phyloP scores from a whole-genome alignment of 1,140 invertebrate species.

The Megathymus violae region DNA sequence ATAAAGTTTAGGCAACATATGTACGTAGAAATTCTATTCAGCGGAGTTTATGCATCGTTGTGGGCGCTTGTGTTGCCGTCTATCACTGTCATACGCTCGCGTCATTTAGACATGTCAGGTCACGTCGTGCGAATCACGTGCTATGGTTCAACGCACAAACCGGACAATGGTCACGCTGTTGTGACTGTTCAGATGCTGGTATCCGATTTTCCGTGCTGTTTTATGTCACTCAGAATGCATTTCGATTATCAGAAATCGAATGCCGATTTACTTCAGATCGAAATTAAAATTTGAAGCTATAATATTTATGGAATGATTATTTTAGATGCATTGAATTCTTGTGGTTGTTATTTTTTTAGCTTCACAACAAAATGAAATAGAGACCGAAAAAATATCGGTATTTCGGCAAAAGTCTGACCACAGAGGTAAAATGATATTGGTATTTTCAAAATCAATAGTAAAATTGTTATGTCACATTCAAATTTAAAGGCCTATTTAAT shows the following conservation, averaged over 20 bases:
- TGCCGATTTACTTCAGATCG: neutral
- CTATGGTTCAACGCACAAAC: conserved; percentile 8
- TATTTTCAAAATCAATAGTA: no score
- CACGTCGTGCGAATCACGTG: conserved; percentile 3
- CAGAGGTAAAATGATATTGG: no score
- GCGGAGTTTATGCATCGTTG: neutral
- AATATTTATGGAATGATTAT: no score
- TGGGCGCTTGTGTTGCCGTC: neutral
- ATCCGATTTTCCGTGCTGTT: neutral
- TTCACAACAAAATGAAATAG: no score
- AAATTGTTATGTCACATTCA: no score
- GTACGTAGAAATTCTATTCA: no score
- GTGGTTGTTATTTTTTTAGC: no score
- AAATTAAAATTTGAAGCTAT: neutral
- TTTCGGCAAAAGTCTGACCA: no score
- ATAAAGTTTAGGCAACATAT: neutral
- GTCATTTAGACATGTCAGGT: conserved; percentile 1
- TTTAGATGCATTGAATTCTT: no score
- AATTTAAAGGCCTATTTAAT: no score
- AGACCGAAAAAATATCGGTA: no score
- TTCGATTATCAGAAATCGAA: neutral
- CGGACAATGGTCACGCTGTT: conserved; percentile 7
- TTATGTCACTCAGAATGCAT: neutral
- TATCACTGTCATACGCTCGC: conserved; percentile 9
- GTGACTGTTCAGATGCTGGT: neutral